phyloP scores from a whole-genome alignment of 2,113 vertebrate species.

The Pithys albifrons region DNA sequence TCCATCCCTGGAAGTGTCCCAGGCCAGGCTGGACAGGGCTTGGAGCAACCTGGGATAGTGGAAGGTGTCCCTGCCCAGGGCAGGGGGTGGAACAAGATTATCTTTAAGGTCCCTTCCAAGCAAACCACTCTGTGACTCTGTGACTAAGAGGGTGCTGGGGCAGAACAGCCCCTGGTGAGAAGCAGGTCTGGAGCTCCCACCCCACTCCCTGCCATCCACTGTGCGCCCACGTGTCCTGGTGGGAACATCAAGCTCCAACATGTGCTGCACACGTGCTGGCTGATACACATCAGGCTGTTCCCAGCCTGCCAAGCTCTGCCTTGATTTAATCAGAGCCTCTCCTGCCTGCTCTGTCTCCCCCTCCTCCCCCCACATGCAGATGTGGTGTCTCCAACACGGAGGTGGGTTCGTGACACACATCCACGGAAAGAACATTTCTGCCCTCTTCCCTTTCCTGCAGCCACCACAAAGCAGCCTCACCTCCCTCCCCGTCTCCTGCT shows the following conservation, averaged over 20 bases:
- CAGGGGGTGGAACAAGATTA: rapidly evolving
- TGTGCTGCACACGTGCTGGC: constrained; percentile 21
- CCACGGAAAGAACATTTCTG: background rate
- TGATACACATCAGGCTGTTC: background rate
- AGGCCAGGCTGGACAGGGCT: rapidly evolving
- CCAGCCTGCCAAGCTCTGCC: background rate
- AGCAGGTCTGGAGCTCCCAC: rapidly evolving
- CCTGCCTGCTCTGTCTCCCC: background rate
- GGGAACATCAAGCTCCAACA: background rate
- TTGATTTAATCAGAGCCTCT: constrained; percentile 34
- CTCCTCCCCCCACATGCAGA: background rate
- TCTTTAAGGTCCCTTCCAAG: rapidly evolving
- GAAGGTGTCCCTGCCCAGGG: background rate
- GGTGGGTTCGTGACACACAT: background rate
- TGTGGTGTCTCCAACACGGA: background rate
- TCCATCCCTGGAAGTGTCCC: background rate
- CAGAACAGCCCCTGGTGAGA: rapidly evolving
- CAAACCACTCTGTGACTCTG: background rate
- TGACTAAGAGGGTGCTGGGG: background rate
- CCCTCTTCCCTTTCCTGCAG: background rate
- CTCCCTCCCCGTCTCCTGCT: background rate
- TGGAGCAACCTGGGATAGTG: rapidly evolving
- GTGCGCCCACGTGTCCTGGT: background rate
- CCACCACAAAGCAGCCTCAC: background rate
- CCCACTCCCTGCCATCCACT: background rate